Conservation (phyloP, 2,113 vertebrate genomes). For the Xiphophorus couchianus region DNA sequence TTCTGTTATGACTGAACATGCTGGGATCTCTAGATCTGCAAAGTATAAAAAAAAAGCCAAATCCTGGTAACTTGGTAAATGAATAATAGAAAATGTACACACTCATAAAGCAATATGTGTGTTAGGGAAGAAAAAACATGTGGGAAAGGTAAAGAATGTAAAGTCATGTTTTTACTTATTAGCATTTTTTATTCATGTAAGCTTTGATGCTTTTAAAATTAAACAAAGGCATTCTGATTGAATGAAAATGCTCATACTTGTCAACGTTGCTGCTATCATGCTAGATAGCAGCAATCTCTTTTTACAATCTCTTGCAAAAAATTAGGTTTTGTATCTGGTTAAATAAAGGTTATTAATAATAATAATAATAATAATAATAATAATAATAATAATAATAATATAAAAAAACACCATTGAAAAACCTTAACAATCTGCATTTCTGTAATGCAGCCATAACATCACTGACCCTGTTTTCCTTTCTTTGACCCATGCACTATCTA, state of each 20-base stretch:
- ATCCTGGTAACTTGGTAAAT: not conserved
- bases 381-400: too few relatives aligned
- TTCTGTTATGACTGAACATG: conserved; percentile 57
- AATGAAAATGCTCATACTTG: too few relatives aligned
- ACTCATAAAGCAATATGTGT: not conserved
- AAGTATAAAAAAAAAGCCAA: conserved; percentile 34
- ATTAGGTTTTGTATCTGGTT: too few relatives aligned
- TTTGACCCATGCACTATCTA: conserved; percentile 46
- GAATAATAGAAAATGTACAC: not conserved
- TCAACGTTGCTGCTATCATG: too few relatives aligned
- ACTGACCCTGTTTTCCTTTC: conserved; percentile 1
- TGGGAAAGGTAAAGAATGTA: not conserved
- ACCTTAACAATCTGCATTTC: not conserved
- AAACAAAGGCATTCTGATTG: too few relatives aligned
- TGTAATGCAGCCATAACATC: not conserved
- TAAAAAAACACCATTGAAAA: not conserved
- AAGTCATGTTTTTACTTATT: too few relatives aligned
- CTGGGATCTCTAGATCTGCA: conserved; percentile 49
- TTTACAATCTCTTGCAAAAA: too few relatives aligned
- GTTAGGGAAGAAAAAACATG: not conserved
- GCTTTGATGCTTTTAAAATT: too few relatives aligned
- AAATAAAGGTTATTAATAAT: too few relatives aligned
- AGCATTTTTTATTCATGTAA: too few relatives aligned
- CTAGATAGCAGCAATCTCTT: too few relatives aligned
- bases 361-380: too few relatives aligned